Evolutionary conservation across 2,113 vertebrate genomes (phyloP).

Genomic region (Nipponia nippon): DNA sequence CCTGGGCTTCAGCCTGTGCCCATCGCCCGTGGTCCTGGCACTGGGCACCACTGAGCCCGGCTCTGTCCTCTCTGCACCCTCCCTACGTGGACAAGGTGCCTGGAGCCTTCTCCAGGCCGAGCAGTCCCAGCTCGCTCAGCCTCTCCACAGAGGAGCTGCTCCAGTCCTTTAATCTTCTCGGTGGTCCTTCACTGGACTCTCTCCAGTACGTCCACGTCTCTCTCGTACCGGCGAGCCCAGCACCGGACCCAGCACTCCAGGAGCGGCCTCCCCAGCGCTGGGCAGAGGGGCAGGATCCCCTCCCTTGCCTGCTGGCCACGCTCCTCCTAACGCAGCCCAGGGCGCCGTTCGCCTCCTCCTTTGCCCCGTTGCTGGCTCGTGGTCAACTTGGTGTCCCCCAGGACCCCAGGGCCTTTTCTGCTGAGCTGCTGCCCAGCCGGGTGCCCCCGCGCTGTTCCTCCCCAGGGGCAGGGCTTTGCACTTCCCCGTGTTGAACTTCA

Average conservation of each 20-base stretch:
- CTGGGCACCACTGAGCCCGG: background rate
- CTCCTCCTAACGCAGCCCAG: background rate
- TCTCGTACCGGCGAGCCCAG: background rate
- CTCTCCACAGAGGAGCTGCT: background rate
- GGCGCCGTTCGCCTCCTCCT: background rate
- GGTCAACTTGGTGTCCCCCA: background rate
- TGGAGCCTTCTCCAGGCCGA: background rate
- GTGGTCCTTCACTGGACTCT: background rate
- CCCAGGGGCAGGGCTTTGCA: background rate
- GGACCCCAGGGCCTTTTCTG: background rate
- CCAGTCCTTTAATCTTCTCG: background rate
- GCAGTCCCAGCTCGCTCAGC: background rate
- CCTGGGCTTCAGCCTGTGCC: fast-evolving
- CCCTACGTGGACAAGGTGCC: background rate
- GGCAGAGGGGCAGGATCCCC: background rate
- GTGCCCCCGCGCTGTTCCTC: no score
- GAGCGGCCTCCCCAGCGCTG: fast-evolving
- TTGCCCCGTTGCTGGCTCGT: background rate
- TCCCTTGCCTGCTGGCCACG: background rate
- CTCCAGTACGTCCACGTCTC: background rate
- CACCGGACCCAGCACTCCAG: background rate
- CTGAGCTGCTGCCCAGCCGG: background rate
- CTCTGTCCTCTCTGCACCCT: background rate
- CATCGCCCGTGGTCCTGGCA: background rate
- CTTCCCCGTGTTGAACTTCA: background rate